Conservation (phyloP, 2,888 invertebrate genomes). For the Rhimphoctona megacephalus region DNA sequence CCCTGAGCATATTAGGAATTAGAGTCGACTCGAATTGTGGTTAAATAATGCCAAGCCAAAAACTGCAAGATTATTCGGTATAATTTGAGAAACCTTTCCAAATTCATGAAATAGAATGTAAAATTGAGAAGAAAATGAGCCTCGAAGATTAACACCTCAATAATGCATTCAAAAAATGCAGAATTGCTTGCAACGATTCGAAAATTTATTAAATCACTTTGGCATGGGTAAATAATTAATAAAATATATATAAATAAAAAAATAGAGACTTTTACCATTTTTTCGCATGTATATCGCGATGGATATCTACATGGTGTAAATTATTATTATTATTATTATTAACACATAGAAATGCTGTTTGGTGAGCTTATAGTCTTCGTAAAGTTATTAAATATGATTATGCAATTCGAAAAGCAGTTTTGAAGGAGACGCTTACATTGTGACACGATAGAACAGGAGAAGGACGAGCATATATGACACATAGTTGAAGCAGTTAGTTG, state of each 20-base stretch:
- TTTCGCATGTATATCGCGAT: neutral
- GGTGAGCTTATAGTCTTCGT: constrained; percentile 48
- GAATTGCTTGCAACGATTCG: too few relatives aligned
- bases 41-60: neutral
- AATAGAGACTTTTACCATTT: neutral
- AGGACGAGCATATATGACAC: constrained; percentile 60
- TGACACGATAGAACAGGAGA: constrained; percentile 74
- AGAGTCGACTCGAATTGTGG: constrained; percentile 9
- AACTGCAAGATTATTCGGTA: neutral
- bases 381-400: constrained; percentile 81
- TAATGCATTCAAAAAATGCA: too few relatives aligned
- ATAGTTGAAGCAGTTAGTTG: constrained; percentile 51
- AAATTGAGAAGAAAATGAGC: too few relatives aligned
- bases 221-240: too few relatives aligned
- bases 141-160: too few relatives aligned
- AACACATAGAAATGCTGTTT: constrained; percentile 21
- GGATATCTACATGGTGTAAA: neutral
- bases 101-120: neutral
- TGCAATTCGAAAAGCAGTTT: constrained; percentile 79
- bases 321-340: neutral
- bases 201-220: too few relatives aligned
- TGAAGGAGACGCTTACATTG: constrained; percentile 78
- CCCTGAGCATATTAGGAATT: constrained; percentile 20
- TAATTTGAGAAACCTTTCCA: neutral
- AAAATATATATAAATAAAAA: neutral